Evolutionary conservation across 2,113 vertebrate genomes (phyloP), one percentile per base, ranked within the genome.

Genomic region (Stomatorhinus ivindoensis): DNA sequence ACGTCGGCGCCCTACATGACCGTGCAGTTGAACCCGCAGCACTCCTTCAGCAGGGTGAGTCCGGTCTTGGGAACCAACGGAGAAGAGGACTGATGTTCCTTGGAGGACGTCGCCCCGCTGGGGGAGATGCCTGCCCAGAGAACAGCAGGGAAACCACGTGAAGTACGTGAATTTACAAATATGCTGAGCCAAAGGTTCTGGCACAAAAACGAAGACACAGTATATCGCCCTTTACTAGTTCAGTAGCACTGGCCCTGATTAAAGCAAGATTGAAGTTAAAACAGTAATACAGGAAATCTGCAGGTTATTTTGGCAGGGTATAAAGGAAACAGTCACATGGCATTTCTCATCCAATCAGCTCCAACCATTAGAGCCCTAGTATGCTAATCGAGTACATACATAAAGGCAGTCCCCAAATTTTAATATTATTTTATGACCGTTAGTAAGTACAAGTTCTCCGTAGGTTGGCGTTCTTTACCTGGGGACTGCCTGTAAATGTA

Each of bases 21-120:
- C 87, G 96, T 96, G 92, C 97, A 97, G 93, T 95, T 96, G 94
- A 97, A 96, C 90, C 97, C 96, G 0, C 97, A 97, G 94, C 97
- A 97, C 91, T 97, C 96, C 83, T 96, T 97, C 87, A 97, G 94
- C 46, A 97, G 93, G 0, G 96, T 94, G 4, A 97, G 93, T 17
- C 96, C 94, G 0, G 96, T 97, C 92, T 97, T 97, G 47, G 93
- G 94, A 91, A 96, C 1, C 3, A 95, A 95, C 0, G 96, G 96
- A 0, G 93, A 19, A 0, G 97, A 93, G 0, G 95, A 95, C 92
- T 95, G 95, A 92, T 95, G 95, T 1, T 95, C 93, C 88, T 95
- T 94, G 47, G 96, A 95, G 2, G 91, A 94, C 93, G 94, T 88
- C 65, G 91, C 95, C 84, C 92, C 95, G 90, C 96, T 93, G 76